Percentiles rank a stretch among this genome's conserved stretches.
Evolutionary conservation across 2,113 vertebrate species (phyloP).

Genomic region (Pelusios castaneus): DNA sequence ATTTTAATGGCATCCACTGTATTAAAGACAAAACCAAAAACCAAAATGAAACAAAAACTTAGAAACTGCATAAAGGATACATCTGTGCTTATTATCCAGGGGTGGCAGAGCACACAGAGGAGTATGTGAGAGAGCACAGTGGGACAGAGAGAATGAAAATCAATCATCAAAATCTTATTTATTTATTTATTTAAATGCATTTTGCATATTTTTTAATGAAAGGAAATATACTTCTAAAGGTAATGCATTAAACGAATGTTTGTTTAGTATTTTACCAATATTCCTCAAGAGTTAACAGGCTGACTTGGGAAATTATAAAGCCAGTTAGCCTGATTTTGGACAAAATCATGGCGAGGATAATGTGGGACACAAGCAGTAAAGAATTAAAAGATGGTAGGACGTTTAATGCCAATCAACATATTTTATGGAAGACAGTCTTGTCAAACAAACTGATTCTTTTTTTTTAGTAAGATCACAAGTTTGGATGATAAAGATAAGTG

Average conservation of each 20-base stretch:
- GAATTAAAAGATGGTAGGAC: neutral
- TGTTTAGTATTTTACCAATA: neutral
- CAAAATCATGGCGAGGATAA: neutral
- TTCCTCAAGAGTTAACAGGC: neutral
- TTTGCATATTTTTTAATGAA: neutral
- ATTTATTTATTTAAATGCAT: neutral
- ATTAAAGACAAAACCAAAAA: neutral
- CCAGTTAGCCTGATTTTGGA: neutral
- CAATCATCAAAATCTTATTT: neutral
- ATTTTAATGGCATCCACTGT: neutral
- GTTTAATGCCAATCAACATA: neutral
- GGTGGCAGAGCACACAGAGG: neutral
- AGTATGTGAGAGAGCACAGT: neutral
- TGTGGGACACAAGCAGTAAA: neutral
- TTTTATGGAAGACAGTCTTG: neutral
- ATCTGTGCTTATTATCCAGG: neutral
- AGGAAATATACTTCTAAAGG: neutral
- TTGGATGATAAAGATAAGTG: neutral
- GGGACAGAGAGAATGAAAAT: neutral
- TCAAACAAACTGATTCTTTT: neutral
- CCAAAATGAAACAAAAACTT: rapidly evolving
- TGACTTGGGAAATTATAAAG: neutral
- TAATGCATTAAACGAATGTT: neutral
- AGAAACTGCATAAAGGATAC: neutral
- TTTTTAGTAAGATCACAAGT: neutral